Base-by-base conservation (phyloP, 2,888 invertebrate genomes). In the Melanchra persicariae region DNA sequence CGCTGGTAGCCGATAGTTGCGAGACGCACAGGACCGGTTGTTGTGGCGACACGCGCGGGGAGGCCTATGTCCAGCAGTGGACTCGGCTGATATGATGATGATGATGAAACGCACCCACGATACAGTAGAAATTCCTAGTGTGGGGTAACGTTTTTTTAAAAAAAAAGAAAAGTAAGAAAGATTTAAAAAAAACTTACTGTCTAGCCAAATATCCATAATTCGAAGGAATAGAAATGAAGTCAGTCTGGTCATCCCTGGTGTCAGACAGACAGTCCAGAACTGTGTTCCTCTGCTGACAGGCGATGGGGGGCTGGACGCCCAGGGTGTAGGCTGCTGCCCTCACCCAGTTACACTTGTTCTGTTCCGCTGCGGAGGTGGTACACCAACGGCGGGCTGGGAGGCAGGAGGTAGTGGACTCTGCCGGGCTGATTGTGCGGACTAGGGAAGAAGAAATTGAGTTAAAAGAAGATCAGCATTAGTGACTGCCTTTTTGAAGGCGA, bases 201-300 rank as follows among this genome's bases (percentile, higher is more conserved):
- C 97, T 95, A 0, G 97, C 97, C 30, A 97, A 84, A 79, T 96
- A 97, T 70, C 97, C 97, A 73, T 96, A 97, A 86, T 97, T 97
- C 0, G 97, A 96, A 24, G 97, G 97, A 6, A 96, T 94, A 0
- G 96, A 96, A 17, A 97, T 95, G 77, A 97, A 95, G 82, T 97
- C 97, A 0, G 96, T 96, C 7, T 91, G 87, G 3, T 92, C 88
- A 4, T 94, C 92, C 30, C 90, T 91, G 15, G 97, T 96, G 69
- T 96, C 95, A 0, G 89, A 88, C 9, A 97, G 88, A 82, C 97
- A 97, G 1, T 96, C 93, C 73, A 97, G 93, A 7, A 94, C 91
- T 37, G 91, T 93, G 1, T 79, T 68, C 2, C 95, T 90, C 79
- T 93, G 93, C 7, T 95, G 92, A 87, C 97, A 97, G 12, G 95